These are phyloP conservation scores for Aporophyla lueneburgensis DNA, from an alignment of 2,888 invertebrate species.

Conservation along the genomic window DNA sequence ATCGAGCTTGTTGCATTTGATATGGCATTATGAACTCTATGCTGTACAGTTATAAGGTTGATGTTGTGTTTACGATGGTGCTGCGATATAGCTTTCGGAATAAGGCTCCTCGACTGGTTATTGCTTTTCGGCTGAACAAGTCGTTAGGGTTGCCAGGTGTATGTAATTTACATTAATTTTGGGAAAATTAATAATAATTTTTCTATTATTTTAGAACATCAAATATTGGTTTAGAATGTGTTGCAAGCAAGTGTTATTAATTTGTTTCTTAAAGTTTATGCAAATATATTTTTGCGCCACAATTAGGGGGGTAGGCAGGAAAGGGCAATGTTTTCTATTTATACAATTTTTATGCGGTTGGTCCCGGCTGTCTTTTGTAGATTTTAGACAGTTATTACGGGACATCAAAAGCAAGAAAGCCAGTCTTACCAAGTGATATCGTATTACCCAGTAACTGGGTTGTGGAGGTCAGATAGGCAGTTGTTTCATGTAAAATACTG, in stretches of 20 bases:
- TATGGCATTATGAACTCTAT: constrained; percentile 75
- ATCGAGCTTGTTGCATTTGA: constrained; percentile 60
- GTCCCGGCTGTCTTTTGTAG: no score
- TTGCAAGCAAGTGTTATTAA: neutral
- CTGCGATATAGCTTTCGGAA: constrained; percentile 75
- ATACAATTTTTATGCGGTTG: no score
- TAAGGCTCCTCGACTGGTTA: constrained; percentile 81
- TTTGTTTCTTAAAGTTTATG: neutral
- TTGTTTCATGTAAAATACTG: no score
- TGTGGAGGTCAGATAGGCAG: no score
- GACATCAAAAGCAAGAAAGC: no score
- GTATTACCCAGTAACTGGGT: no score
- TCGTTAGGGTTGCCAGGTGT: constrained; percentile 56
- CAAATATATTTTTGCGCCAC: neutral
- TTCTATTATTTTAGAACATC: neutral
- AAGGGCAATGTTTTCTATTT: neutral
- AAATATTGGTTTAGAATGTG: neutral
- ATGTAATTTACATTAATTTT: constrained; percentile 52
- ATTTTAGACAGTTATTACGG: no score
- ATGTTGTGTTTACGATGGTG: constrained; percentile 65
- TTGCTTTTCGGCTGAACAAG: constrained; percentile 71
- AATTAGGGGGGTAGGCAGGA: neutral
- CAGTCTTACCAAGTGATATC: no score
- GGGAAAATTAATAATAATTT: constrained; percentile 33
- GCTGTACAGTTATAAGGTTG: constrained; percentile 67